Evolutionary conservation across 2,797 vertebrate genomes (phyloP).

Genomic region (Kryptolebias ocellatus): DNA sequence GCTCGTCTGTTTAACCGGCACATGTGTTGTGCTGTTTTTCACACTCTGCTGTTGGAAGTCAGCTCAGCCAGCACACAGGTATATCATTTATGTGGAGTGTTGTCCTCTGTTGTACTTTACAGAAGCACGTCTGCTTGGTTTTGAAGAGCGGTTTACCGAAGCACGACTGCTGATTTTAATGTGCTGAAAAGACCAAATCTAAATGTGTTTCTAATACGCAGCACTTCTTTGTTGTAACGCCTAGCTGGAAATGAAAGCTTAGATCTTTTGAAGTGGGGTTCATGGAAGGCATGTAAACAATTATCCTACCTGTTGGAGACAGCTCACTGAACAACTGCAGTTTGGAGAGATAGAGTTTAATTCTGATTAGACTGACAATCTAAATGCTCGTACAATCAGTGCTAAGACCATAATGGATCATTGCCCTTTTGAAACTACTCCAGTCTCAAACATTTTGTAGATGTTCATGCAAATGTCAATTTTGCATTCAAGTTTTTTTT

Average conservation of each 20-base stretch:
- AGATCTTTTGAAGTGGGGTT: too few species aligned
- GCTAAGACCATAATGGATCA: too few species aligned
- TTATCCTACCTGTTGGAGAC: too few species aligned
- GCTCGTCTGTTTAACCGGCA: constrained; percentile 73
- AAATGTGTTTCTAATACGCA: background rate
- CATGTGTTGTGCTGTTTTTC: constrained; percentile 68
- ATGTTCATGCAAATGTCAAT: too few species aligned
- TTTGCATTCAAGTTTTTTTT: too few species aligned
- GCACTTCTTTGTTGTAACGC: background rate
- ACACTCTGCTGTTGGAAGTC: constrained; percentile 60
- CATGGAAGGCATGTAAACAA: too few species aligned
- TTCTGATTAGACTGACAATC: too few species aligned
- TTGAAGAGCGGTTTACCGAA: constrained; percentile 1
- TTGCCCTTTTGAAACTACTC: too few species aligned
- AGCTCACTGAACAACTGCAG: too few species aligned
- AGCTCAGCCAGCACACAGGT: constrained; percentile 54
- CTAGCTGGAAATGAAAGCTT: background rate
- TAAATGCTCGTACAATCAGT: too few species aligned
- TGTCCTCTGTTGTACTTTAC: constrained; percentile 25
- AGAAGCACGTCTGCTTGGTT: background rate
- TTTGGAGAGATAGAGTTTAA: too few species aligned
- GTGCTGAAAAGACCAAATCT: background rate
- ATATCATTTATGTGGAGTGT: constrained; percentile 53
- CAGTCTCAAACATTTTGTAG: too few species aligned
- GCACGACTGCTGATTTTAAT: background rate